Conservation (phyloP, 2,113 vertebrate genomes). For the Oryzias javanicus region DNA sequence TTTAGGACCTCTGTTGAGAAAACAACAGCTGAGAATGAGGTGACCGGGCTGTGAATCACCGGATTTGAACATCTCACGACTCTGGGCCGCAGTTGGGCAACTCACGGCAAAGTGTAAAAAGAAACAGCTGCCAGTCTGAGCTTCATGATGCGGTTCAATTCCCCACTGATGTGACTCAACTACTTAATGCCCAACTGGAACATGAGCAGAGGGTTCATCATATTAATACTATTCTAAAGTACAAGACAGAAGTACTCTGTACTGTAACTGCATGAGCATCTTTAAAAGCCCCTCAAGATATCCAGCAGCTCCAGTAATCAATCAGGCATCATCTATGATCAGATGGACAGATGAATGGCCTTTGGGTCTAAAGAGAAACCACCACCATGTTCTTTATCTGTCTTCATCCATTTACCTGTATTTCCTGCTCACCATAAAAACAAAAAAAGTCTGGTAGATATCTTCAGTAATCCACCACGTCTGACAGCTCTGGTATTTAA, state of each 20-base stretch:
- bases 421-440: neutral
- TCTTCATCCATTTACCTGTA: conserved; percentile 11
- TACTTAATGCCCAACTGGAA: neutral
- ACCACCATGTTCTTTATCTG: conserved; percentile 15
- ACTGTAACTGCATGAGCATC: conserved; percentile 38
- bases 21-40: conserved; percentile 69
- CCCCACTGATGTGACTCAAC: conserved; percentile 27
- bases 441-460: too few species aligned
- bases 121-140: conserved; percentile 60
- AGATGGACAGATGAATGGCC: conserved; percentile 43
- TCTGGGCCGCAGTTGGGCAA: conserved; percentile 2
- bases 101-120: conserved; percentile 20
- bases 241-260: neutral
- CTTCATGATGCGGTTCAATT: conserved; percentile 45
- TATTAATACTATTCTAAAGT: neutral
- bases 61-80: conserved; percentile 30
- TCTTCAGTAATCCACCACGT: too few species aligned
- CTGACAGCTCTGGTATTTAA: too few species aligned
- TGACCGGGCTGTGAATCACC: conserved; percentile 55
- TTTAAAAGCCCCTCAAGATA: conserved; percentile 48
- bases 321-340: conserved; percentile 42
- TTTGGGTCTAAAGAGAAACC: conserved; percentile 32
- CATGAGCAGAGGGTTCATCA: neutral
- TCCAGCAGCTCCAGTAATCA: conserved; percentile 61
- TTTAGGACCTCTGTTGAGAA: conserved; percentile 21